phyloP scores from a whole-genome alignment of 2,113 vertebrate species.

The Pithys albifrons region DNA sequence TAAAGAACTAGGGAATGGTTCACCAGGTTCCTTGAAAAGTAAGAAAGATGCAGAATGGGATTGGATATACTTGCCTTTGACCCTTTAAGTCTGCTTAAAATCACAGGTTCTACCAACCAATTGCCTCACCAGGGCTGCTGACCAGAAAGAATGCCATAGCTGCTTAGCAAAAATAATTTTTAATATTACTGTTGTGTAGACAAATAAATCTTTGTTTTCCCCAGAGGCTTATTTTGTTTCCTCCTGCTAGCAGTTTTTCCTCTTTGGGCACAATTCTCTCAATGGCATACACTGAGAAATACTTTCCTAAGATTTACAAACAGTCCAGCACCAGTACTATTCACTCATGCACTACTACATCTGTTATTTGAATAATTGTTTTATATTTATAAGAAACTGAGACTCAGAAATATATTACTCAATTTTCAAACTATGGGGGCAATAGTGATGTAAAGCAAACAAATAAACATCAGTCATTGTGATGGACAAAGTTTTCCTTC shows the following conservation, averaged over 20 bases:
- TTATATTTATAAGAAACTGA: background rate
- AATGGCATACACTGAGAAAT: background rate
- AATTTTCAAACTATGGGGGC: background rate
- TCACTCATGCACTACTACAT: background rate
- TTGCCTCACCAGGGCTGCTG: background rate
- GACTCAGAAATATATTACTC: background rate
- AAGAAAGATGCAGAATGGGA: background rate
- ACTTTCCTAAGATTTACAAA: background rate
- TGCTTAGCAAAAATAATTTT: background rate
- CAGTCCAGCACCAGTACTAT: background rate
- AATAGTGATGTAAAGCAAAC: background rate
- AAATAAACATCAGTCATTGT: background rate
- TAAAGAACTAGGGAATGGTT: background rate
- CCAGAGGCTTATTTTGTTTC: background rate
- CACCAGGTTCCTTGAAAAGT: background rate
- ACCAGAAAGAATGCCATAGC: background rate
- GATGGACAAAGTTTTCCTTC: background rate
- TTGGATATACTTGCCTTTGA: background rate
- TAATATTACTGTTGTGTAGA: background rate
- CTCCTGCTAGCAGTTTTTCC: background rate
- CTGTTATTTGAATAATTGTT: background rate
- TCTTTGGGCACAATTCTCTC: background rate
- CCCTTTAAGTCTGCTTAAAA: background rate
- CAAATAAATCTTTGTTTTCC: background rate
- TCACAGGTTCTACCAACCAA: background rate